Conservation (phyloP, 1,140 invertebrate genomes). For the Trissolcus basalis region DNA sequence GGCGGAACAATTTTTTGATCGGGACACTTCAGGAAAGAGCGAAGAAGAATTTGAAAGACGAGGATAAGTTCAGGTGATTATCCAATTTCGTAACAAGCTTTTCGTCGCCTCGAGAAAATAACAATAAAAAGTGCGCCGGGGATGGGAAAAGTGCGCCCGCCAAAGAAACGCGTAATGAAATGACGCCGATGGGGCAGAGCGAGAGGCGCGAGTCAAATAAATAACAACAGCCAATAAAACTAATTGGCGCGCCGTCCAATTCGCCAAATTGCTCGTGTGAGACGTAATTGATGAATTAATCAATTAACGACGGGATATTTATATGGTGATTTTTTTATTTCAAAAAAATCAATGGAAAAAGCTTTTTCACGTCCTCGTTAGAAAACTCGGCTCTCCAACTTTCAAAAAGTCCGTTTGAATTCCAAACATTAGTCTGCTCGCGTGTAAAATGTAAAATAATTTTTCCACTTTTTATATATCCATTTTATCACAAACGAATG, state of each 20-base stretch:
- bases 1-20: constrained; percentile 79
- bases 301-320: constrained; percentile 53
- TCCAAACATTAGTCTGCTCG: constrained; percentile 19
- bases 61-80: constrained; percentile 79
- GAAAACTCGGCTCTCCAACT: too few species aligned
- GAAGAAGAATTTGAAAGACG: constrained; percentile 71
- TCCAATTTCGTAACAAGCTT: constrained; percentile 32
- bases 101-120: neutral
- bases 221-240: constrained; percentile 60
- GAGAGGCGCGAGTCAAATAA: constrained; percentile 41
- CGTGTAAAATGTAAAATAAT: too few species aligned
- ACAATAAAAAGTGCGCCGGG: too few species aligned
- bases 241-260: constrained; percentile 61
- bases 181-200: constrained; percentile 29
- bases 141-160: neutral
- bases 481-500: too few species aligned
- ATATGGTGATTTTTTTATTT: too few species aligned
- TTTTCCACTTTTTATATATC: too few species aligned
- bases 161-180: constrained; percentile 39
- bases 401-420: too few species aligned
- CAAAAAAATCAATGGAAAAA: too few species aligned
- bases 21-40: constrained; percentile 73
- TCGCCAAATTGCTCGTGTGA: constrained; percentile 59
- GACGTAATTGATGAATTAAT: constrained; percentile 66
- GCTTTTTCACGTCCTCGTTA: too few species aligned